phyloP scores from a whole-genome alignment of 2,113 vertebrate species.

The Oreochromis niloticus region DNA sequence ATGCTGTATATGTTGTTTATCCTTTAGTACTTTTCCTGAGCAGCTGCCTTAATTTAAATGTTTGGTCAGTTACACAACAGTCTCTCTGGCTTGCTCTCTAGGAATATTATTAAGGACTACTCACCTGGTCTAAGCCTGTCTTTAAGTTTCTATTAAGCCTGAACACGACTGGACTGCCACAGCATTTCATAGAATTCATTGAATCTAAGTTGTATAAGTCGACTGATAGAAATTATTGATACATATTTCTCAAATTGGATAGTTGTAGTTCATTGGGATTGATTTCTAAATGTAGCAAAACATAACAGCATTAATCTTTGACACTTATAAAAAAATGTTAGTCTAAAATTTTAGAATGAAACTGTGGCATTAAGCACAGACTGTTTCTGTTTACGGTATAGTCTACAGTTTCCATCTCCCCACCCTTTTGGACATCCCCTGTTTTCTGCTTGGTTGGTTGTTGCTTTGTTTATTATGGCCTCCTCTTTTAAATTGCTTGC shows the following conservation, averaged over 20 bases:
- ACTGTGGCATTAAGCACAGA: neutral
- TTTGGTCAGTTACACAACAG: neutral
- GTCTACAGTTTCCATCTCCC: neutral
- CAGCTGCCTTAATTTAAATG: neutral
- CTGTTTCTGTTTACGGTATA: neutral
- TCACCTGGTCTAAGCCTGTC: neutral
- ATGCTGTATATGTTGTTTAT: neutral
- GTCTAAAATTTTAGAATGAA: neutral
- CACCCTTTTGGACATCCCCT: neutral
- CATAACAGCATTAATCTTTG: neutral
- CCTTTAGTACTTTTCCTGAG: neutral
- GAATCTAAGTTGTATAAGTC: neutral
- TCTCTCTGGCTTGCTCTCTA: neutral
- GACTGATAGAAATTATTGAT: neutral
- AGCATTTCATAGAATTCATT: neutral
- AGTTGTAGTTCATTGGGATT: neutral
- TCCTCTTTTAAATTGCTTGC: conserved; percentile 1
- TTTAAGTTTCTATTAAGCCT: neutral
- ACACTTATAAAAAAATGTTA: neutral
- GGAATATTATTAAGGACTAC: neutral
- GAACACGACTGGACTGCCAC: neutral
- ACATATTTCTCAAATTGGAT: neutral
- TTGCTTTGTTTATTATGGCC: neutral
- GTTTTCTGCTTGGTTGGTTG: neutral
- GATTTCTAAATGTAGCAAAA: neutral